A percentile compares a stretch with the other conserved stretches of the same genome.
These are phyloP conservation scores for Dioctria rufipes DNA, from an alignment of 2,888 invertebrate species.

Conservation along the genomic window DNA sequence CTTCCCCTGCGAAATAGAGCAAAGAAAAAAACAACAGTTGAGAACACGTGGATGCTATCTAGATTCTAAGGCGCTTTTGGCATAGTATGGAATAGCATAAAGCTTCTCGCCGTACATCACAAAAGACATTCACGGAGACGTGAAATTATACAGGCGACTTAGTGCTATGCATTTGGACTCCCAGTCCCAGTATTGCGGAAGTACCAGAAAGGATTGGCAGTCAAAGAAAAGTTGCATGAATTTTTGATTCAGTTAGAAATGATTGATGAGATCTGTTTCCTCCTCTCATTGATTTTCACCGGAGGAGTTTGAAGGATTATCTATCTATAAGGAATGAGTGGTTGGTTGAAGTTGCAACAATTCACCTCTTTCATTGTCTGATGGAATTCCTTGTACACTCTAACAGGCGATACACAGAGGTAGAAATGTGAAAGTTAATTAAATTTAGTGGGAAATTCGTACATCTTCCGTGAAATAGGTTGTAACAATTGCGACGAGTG, in stretches of 20 bases:
- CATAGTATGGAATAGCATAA: too few species aligned
- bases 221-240: slow-evolving; percentile 52
- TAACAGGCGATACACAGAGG: slow-evolving; percentile 7
- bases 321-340: neutral
- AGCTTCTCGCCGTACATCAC: too few species aligned
- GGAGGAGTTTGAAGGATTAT: neutral
- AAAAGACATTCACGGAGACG: neutral
- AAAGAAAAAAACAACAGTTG: slow-evolving; percentile 58
- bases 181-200: neutral
- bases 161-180: neutral
- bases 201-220: slow-evolving; percentile 14
- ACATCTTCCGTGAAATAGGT: neutral
- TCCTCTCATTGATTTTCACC: slow-evolving; percentile 16
- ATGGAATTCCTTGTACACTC: slow-evolving; percentile 12
- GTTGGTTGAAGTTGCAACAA: slow-evolving; percentile 1
- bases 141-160: slow-evolving; percentile 15
- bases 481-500: too few species aligned
- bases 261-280: slow-evolving; percentile 52
- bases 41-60: slow-evolving; percentile 28
- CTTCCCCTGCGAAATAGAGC: slow-evolving; percentile 77
- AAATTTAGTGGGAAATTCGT: slow-evolving; percentile 40
- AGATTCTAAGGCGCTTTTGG: too few species aligned
- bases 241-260: slow-evolving; percentile 56
- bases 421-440: slow-evolving; percentile 31
- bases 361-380: slow-evolving; percentile 32